Percentiles rank a stretch among this genome's conserved stretches.
Conservation (phyloP, 1,140 invertebrate species). For the Drosophila truncata region DNA sequence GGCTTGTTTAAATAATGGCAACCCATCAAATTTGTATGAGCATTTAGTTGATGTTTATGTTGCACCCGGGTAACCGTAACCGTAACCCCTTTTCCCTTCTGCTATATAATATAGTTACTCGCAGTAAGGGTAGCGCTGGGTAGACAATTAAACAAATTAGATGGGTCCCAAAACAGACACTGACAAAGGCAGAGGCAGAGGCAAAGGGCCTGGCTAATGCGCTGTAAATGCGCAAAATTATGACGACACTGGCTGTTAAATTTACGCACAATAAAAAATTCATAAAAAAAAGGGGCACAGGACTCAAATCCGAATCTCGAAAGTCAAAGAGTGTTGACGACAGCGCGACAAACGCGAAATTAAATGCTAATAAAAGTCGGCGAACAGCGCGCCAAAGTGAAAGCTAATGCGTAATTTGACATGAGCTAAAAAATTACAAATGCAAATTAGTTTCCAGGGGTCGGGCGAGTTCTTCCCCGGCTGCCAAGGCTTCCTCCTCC, state of each 20-base stretch:
- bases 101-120: background rate
- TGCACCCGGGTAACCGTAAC: conserved; percentile 17
- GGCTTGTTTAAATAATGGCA: conserved; percentile 81
- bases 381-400: conserved; percentile 61
- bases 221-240: conserved; percentile 51
- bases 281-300: conserved; percentile 50
- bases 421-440: conserved; percentile 81
- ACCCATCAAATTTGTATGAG: conserved; percentile 79
- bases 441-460: conserved; percentile 75
- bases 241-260: conserved; percentile 45
- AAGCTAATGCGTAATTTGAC: conserved; percentile 81
- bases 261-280: conserved; percentile 59
- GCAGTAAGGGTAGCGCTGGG: background rate
- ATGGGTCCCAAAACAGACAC: conserved; percentile 5
- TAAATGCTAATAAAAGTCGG: conserved; percentile 78
- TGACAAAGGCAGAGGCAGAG: background rate
- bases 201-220: conserved; percentile 24
- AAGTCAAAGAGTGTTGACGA: conserved; percentile 72
- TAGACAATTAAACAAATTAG: conserved; percentile 59
- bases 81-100: background rate
- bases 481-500: conserved; percentile 8
- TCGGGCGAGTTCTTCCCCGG: conserved; percentile 12
- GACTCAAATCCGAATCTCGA: conserved; percentile 40
- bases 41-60: conserved; percentile 80
- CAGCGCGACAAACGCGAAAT: conserved; percentile 69